Evolutionary conservation across 2,888 invertebrate genomes (phyloP).

Genomic region (Netelia virgata): DNA sequence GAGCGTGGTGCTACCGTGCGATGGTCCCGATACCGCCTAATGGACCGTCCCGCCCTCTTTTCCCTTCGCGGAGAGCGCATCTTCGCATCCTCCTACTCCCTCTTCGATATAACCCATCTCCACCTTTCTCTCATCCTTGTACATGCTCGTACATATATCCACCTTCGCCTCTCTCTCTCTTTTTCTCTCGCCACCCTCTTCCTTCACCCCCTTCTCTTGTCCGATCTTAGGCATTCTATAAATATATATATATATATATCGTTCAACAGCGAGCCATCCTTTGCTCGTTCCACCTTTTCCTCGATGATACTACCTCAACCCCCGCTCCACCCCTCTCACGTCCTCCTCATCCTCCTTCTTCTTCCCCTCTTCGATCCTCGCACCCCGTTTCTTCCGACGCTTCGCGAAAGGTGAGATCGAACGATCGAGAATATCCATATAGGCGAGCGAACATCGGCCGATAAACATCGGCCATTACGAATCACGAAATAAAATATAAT

Average conservation of each 20-base stretch:
- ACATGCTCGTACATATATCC: slow-evolving; percentile 59
- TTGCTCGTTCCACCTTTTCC: background rate
- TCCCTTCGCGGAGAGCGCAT: slow-evolving; percentile 74
- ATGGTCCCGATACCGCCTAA: slow-evolving; percentile 85
- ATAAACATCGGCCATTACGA: slow-evolving; percentile 70
- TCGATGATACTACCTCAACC: slow-evolving; percentile 33
- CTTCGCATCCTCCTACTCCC: slow-evolving; percentile 71
- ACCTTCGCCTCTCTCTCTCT: slow-evolving; percentile 66
- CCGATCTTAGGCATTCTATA: slow-evolving; percentile 39
- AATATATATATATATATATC: slow-evolving; percentile 42
- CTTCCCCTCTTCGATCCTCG: slow-evolving; percentile 40
- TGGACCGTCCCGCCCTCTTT: slow-evolving; percentile 84
- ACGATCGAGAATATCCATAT: slow-evolving; percentile 63
- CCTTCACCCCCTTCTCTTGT: slow-evolving; percentile 53
- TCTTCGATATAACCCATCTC: slow-evolving; percentile 70
- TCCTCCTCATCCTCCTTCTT: slow-evolving; percentile 30
- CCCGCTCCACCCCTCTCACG: slow-evolving; percentile 17
- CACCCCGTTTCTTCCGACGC: slow-evolving; percentile 21
- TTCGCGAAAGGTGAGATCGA: slow-evolving; percentile 58
- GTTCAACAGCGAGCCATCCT: slow-evolving; percentile 49
- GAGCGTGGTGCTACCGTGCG: slow-evolving; percentile 85
- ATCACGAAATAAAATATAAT: slow-evolving; percentile 68
- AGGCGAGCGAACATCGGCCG: slow-evolving; percentile 43
- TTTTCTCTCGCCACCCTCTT: slow-evolving; percentile 28
- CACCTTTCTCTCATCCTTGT: slow-evolving; percentile 73